A percentile compares a stretch with the other conserved stretches of the same genome.
Conservation (phyloP, 1,140 invertebrate genomes). For the Zaprionus gabonicus region DNA sequence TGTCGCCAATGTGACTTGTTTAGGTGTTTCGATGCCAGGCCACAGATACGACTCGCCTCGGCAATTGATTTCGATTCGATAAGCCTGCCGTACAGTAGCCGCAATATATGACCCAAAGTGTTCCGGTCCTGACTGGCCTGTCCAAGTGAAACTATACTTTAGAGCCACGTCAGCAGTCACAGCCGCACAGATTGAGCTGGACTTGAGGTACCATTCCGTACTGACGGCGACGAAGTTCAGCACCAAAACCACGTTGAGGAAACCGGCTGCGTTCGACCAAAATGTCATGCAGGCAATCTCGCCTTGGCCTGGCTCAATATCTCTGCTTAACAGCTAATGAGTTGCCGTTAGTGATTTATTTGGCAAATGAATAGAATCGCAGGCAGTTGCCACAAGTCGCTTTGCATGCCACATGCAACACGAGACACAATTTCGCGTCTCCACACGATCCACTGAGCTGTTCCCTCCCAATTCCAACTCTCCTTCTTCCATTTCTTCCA, state of each 20-base stretch:
- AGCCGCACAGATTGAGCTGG: conserved; percentile 13
- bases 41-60: conserved; percentile 43
- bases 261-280: conserved; percentile 28
- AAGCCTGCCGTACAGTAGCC: conserved; percentile 33
- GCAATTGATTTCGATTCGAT: conserved; percentile 80
- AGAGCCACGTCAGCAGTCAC: conserved; percentile 7
- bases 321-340: conserved; percentile 82
- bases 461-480: neutral
- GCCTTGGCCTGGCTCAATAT: conserved; percentile 62
- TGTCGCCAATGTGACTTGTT: conserved; percentile 79
- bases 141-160: conserved; percentile 4
- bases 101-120: conserved; percentile 18
- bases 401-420: conserved; percentile 78
- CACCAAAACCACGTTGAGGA: neutral
- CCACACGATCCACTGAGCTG: conserved; percentile 1
- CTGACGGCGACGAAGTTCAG: neutral
- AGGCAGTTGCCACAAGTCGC: conserved; percentile 57
- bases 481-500: neutral
- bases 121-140: neutral
- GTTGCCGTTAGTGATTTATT: conserved; percentile 83
- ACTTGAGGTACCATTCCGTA: neutral
- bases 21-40: conserved; percentile 75
- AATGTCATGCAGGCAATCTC: conserved; percentile 77
- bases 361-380: conserved; percentile 83
- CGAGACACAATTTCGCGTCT: conserved; percentile 28